phyloP scores from a whole-genome alignment of 2,888 invertebrate species.

The Alviniconcha strummeri region DNA sequence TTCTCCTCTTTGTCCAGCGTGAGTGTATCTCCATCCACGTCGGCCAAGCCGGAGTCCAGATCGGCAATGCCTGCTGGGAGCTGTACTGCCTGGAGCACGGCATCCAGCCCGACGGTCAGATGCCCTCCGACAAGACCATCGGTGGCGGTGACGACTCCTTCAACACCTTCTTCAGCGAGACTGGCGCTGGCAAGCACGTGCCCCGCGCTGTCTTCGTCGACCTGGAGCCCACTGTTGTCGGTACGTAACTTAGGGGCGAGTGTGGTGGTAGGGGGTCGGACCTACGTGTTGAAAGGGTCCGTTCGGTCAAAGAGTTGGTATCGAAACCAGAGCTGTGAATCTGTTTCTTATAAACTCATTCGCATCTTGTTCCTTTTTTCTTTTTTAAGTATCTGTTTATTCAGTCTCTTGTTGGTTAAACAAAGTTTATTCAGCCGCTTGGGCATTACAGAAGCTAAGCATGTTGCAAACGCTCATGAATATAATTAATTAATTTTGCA shows the following conservation, averaged over 20 bases:
- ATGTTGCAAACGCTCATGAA: no score
- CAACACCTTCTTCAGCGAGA: conserved; percentile 43
- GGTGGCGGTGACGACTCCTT: conserved; percentile 18
- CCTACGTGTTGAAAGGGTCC: no score
- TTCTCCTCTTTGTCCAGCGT: conserved; percentile 12
- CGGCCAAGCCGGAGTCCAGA: conserved; percentile 44
- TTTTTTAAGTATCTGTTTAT: no score
- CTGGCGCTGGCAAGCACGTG: conserved; percentile 85
- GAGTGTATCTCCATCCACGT: conserved; percentile 43
- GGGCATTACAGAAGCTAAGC: no score
- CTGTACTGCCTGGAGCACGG: conserved; percentile 43
- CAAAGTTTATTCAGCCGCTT: no score
- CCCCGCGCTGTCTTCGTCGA: conserved; percentile 77
- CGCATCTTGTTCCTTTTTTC: no score
- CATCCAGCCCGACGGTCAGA: background rate
- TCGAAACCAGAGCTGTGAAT: no score
- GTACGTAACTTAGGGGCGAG: background rate
- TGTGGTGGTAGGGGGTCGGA: no score
- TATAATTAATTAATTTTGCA: no score
- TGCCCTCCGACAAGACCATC: conserved; percentile 8
- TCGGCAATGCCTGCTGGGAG: conserved; percentile 45
- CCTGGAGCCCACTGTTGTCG: conserved; percentile 37
- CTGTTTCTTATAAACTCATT: no score
- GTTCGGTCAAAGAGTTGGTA: no score
- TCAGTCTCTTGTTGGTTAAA: no score